Evolutionary conservation across 2,797 vertebrate genomes (phyloP).

Genomic region (Ctenosaura bakeri): DNA sequence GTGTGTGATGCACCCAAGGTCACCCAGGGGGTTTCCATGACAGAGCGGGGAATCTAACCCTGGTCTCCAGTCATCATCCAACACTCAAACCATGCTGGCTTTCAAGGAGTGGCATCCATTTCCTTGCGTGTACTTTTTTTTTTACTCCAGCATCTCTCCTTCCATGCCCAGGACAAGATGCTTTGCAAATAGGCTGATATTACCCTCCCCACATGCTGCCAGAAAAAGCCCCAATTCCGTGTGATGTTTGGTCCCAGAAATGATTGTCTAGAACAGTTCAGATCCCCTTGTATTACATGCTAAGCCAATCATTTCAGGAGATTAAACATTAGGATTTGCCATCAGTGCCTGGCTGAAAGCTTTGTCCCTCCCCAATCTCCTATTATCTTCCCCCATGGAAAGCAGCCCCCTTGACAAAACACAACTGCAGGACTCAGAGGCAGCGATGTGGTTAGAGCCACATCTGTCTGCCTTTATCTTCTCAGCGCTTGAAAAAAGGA

Average conservation of each 20-base stretch:
- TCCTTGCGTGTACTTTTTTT: not conserved
- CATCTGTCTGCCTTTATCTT: not conserved
- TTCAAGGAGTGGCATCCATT: not conserved
- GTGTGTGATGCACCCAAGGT: too few relatives aligned
- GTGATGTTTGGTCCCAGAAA: not conserved
- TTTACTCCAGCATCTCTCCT: not conserved
- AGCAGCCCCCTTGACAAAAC: not conserved
- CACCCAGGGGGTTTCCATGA: too few relatives aligned
- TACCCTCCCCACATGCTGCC: too few relatives aligned
- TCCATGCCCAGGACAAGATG: not conserved
- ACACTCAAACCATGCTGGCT: too few relatives aligned
- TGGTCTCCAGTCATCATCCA: too few relatives aligned
- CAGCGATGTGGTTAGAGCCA: not conserved
- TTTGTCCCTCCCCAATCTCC: too few relatives aligned
- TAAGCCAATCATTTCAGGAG: conserved; percentile 5
- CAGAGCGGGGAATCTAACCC: too few relatives aligned
- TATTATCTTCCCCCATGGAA: too few relatives aligned
- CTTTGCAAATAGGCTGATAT: not conserved
- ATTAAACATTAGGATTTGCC: conserved; percentile 18
- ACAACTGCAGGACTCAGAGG: not conserved
- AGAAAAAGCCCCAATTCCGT: not conserved
- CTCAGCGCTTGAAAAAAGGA: conserved; percentile 14
- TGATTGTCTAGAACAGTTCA: conserved; percentile 18
- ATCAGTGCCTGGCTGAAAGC: not conserved
- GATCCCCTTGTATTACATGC: not conserved